Percentiles rank a stretch among this genome's conserved stretches.
Evolutionary conservation across 2,113 vertebrate genomes (phyloP).

Genomic region (Aepyceros melampus): DNA sequence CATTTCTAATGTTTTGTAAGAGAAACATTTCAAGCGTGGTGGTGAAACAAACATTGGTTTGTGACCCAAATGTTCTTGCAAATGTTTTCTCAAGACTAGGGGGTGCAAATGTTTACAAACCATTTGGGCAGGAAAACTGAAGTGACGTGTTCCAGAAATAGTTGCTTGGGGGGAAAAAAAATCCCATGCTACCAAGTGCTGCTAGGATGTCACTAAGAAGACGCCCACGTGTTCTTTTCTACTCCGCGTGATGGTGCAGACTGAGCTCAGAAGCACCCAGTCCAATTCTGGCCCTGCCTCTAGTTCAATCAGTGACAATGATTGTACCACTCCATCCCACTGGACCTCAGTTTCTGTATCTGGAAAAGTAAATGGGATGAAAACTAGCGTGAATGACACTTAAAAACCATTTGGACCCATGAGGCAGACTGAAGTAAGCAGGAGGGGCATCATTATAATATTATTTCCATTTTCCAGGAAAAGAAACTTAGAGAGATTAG

Average conservation of each 20-base stretch:
- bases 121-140: not conserved
- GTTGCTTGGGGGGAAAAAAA: not conserved
- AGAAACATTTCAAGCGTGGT: constrained; percentile 5
- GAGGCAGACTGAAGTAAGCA: not conserved
- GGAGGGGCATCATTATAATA: not conserved
- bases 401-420: not conserved
- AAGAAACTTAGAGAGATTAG: constrained; percentile 6
- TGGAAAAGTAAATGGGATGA: not conserved
- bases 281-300: not conserved
- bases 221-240: not conserved
- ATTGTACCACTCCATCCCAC: not conserved
- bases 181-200: not conserved
- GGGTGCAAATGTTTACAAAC: not conserved
- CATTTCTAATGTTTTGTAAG: constrained; percentile 22
- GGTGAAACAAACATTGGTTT: constrained; percentile 29
- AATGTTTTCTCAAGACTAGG: not conserved
- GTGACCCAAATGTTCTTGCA: constrained; percentile 41
- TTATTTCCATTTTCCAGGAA: constrained; percentile 39
- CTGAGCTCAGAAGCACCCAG: not conserved
- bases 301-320: not conserved
- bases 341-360: not conserved
- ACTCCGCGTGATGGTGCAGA: not conserved
- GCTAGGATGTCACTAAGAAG: not conserved
- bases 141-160: not conserved
- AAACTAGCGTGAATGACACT: not conserved